These are phyloP conservation scores for Forbesichthys papilliferus DNA, from an alignment of 2,113 vertebrate genomes.

Conservation along the genomic window DNA sequence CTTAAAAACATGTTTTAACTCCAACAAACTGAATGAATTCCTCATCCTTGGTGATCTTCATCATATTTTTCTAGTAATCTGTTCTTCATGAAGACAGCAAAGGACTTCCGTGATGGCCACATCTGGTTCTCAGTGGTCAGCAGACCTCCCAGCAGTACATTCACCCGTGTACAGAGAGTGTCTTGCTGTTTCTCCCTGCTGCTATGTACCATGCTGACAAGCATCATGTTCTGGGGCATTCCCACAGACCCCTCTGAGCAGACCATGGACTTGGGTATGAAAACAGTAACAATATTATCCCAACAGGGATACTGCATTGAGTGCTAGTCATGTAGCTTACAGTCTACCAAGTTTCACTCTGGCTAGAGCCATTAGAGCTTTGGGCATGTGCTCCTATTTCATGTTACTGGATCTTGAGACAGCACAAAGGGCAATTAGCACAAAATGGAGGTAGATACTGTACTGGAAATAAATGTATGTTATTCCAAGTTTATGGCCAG, in stretches of 20 bases:
- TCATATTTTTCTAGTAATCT: constrained; percentile 78
- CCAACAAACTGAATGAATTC: not conserved
- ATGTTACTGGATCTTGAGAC: too few relatives aligned
- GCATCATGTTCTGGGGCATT: constrained; percentile 96
- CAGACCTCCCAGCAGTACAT: constrained; percentile 85
- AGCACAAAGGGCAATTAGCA: not conserved
- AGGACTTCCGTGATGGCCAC: constrained; percentile 89
- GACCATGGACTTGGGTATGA: constrained; percentile 93
- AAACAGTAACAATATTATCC: not conserved
- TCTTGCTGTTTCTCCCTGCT: constrained; percentile 94
- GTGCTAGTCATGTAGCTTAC: not conserved
- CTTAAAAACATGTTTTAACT: not conserved
- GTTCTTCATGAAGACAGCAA: constrained; percentile 91
- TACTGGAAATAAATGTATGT: not conserved
- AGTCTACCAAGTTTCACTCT: not conserved
- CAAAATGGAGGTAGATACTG: not conserved
- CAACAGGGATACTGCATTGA: not conserved
- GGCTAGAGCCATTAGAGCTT: too few relatives aligned
- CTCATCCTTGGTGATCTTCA: not conserved
- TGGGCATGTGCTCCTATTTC: too few relatives aligned
- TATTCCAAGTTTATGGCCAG: too few relatives aligned
- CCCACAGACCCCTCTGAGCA: constrained; percentile 92
- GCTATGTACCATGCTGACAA: constrained; percentile 95
- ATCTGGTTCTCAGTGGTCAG: constrained; percentile 93
- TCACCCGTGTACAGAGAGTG: constrained; percentile 88